Base-by-base conservation (phyloP, 2,113 vertebrate species). In the Rhodinocichla rosea region DNA sequence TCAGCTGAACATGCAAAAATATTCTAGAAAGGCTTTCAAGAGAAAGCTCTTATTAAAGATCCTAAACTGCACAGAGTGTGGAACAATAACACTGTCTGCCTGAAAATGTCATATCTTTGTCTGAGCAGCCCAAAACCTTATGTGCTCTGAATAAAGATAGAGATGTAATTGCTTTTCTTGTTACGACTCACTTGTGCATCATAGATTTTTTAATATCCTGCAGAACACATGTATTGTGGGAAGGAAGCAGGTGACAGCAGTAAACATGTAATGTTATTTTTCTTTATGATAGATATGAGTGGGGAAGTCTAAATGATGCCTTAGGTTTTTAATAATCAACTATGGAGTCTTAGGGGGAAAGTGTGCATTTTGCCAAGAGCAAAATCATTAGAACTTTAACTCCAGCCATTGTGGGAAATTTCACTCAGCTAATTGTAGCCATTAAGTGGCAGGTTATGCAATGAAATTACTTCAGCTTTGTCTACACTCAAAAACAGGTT, bases 181-280 rank as follows among this genome's bases (percentile, higher is more conserved):
- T 97, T 97, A 97, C 94, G 70, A 97, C 96, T 97, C 97, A 96
- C 97, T 97, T 97, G 97, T 96, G 97, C 96, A 97, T 95, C 97
- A 95, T 96, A 96, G 96, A 95, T 95, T 97, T 97, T 96, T 97
- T 97, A 97, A 97, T 97, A 98, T 98, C 96, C 97, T 97, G 96
- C 94, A 96, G 88, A 97, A 97, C 92, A 95, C 97, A 95, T 97
- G 97, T 97, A 97, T 94, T 95, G 94, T 95, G 95, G 86, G 95
- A 96, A 95, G 89, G 86, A 96, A 97, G 94, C 95, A 97, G 95
- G 96, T 95, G 97, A 97, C 95, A 95, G 94, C 85, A 95, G 89
- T 96, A 94, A 97, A 97, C 89, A 95, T 85, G 80, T 94, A 96
- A 93, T 89, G 94, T 92, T 95, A 80, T 93, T 96, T 96, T 97